phyloP scores from a whole-genome alignment of 2,888 invertebrate species.

The Leucoma salicis region DNA sequence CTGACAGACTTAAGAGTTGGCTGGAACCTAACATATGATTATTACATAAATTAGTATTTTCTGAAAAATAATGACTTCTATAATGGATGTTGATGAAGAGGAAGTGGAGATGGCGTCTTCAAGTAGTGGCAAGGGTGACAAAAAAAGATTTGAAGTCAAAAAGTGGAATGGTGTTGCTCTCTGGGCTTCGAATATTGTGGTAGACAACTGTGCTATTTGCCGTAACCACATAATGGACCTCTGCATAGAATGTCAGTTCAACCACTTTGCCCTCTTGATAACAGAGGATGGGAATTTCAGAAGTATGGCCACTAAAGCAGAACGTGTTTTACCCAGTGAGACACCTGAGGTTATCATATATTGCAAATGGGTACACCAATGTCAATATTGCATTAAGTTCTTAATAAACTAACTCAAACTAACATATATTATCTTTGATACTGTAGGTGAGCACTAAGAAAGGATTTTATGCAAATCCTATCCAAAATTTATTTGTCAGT shows the following conservation, averaged over 20 bases:
- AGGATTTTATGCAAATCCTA: too few relatives aligned
- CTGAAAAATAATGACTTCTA: too few relatives aligned
- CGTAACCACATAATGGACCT: conserved; percentile 99
- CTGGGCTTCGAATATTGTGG: conserved; percentile 99
- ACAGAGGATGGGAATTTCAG: conserved; percentile 99
- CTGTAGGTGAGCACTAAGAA: too few relatives aligned
- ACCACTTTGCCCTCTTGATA: conserved; percentile 96
- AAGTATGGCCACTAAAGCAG: conserved; percentile 84
- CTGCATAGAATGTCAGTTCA: conserved; percentile 99
- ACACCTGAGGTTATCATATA: too few relatives aligned
- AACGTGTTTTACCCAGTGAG: too few relatives aligned
- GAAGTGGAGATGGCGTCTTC: conserved; percentile 94
- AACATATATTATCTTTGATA: too few relatives aligned
- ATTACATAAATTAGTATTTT: too few relatives aligned
- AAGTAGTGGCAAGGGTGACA: conserved; percentile 93
- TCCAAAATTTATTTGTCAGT: too few relatives aligned
- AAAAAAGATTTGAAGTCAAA: conserved; percentile 98
- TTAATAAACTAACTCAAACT: conserved; percentile 60
- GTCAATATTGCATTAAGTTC: conserved; percentile 65
- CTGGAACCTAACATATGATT: too few relatives aligned
- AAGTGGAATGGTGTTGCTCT: conserved; percentile 99
- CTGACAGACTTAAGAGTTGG: too few relatives aligned
- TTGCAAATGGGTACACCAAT: conserved; percentile 51
- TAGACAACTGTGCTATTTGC: conserved; percentile 99
- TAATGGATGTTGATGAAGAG: conserved; percentile 97